Percentiles rank a stretch among this genome's conserved stretches.
Conservation (phyloP, 2,113 vertebrate genomes). For the Ondatra zibethicus region DNA sequence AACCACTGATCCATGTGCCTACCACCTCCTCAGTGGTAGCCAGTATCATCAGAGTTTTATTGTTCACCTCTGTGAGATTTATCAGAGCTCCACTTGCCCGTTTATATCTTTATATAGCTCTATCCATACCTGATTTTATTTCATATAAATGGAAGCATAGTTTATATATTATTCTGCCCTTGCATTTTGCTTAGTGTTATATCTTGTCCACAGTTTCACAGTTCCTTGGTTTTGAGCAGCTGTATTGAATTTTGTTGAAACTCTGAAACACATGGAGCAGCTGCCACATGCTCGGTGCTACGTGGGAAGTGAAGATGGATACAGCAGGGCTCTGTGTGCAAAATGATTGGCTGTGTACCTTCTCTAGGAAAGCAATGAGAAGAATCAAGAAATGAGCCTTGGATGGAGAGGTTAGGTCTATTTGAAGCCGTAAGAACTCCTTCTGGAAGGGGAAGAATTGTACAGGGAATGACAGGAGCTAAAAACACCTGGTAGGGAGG, state of each 20-base stretch:
- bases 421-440: neutral
- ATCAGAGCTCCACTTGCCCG: neutral
- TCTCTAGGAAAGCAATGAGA: neutral
- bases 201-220: neutral
- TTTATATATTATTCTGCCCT: neutral
- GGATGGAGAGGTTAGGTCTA: neutral
- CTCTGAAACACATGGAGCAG: neutral
- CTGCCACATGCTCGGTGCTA: neutral
- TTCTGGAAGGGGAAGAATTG: neutral
- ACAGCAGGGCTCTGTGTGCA: neutral
- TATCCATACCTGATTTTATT: constrained; percentile 45
- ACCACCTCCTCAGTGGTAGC: neutral
- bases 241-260: neutral
- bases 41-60: neutral
- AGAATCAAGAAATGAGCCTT: neutral
- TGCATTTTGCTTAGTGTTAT: constrained; percentile 41
- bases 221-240: constrained; percentile 8
- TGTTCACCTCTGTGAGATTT: neutral
- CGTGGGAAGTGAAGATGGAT: neutral
- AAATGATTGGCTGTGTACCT: neutral
- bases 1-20: neutral
- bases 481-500: neutral
- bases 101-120: neutral
- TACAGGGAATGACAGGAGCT: neutral
- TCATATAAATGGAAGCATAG: neutral